These are phyloP conservation scores for Nephrotoma guestfalica DNA, from an alignment of 2,888 invertebrate genomes.

Conservation along the genomic window DNA sequence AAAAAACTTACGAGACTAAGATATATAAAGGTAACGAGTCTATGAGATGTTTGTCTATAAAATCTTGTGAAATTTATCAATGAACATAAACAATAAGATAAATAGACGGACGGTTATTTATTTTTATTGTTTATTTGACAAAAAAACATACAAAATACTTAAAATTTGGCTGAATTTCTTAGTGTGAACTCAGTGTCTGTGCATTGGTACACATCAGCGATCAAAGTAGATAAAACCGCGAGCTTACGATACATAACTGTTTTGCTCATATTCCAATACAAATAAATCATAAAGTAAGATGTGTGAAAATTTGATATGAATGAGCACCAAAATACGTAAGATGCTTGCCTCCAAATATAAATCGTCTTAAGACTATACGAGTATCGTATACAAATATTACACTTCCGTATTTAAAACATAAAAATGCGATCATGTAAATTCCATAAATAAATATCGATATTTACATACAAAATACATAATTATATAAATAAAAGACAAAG, in stretches of 20 bases:
- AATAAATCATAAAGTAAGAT: background rate
- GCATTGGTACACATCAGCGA: background rate
- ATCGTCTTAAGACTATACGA: background rate
- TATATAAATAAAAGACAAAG: background rate
- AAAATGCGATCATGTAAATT: background rate
- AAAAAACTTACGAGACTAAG: background rate
- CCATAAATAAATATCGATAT: background rate
- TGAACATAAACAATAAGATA: background rate
- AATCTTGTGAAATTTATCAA: constrained; percentile 3
- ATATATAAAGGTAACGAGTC: background rate
- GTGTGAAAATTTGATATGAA: background rate
- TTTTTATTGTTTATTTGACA: constrained; percentile 4
- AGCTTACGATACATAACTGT: background rate
- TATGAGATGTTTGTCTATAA: constrained; percentile 4
- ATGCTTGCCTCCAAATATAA: background rate
- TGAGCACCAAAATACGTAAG: background rate
- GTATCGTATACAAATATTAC: background rate
- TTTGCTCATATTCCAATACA: background rate
- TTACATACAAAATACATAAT: background rate
- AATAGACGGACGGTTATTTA: background rate
- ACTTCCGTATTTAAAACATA: background rate
- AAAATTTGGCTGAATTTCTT: background rate
- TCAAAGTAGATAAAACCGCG: background rate
- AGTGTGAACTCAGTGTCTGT: background rate
- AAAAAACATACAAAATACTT: background rate